These are phyloP conservation scores for Lithophane socia DNA, from an alignment of 2,888 invertebrate genomes.

Conservation along the genomic window DNA sequence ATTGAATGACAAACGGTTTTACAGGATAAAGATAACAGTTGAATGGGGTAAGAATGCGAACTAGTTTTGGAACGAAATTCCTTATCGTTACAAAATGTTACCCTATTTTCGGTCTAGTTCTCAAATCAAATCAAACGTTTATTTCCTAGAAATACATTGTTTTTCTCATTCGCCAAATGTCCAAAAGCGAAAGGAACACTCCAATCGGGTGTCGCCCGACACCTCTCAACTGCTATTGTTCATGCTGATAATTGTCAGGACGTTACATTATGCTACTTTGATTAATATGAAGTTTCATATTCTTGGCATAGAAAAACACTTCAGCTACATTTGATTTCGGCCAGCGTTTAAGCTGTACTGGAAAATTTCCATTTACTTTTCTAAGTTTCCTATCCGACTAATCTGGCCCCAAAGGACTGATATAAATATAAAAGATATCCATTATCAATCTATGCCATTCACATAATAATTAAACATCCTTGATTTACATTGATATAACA, in stretches of 20 bases:
- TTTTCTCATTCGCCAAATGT: too few species aligned
- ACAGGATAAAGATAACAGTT: background rate
- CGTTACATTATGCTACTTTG: background rate
- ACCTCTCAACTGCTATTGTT: too few species aligned
- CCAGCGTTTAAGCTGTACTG: background rate
- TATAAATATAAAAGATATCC: conserved; percentile 14
- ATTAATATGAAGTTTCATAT: background rate
- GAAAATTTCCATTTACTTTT: too few species aligned
- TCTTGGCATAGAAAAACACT: background rate
- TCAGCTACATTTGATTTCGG: background rate
- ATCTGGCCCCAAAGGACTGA: background rate
- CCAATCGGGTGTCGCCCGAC: too few species aligned
- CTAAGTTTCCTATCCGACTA: background rate
- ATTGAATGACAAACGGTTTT: conserved; percentile 51
- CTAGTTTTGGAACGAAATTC: background rate
- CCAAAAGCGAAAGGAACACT: too few species aligned
- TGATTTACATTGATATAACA: conserved; percentile 39
- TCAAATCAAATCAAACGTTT: too few species aligned
- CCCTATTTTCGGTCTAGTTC: too few species aligned
- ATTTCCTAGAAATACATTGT: too few species aligned
- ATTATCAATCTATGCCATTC: conserved; percentile 29
- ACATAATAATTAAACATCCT: conserved; percentile 24
- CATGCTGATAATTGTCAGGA: too few species aligned
- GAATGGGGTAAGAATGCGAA: background rate
- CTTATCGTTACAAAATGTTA: too few species aligned